These are phyloP conservation scores for Tricholauxania praeusta DNA, from an alignment of 2,888 invertebrate genomes.

Conservation along the genomic window DNA sequence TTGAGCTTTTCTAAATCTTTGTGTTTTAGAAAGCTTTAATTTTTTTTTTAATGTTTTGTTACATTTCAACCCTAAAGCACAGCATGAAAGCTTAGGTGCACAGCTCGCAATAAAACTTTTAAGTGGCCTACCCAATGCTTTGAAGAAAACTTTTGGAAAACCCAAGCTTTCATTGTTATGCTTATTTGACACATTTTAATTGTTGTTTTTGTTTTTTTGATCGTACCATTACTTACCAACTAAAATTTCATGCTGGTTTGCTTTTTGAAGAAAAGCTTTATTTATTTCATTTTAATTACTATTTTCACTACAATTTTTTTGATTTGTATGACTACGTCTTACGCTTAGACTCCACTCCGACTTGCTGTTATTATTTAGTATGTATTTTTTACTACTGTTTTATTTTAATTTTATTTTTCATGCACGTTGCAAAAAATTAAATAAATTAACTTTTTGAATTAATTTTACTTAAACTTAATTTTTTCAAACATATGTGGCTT, in stretches of 20 bases:
- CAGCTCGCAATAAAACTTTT: too few species aligned
- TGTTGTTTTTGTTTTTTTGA: not conserved
- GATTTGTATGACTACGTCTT: not conserved
- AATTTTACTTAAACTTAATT: constrained; percentile 14
- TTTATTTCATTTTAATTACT: not conserved
- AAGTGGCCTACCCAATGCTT: not conserved
- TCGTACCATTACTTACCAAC: constrained; percentile 15
- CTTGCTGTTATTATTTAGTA: not conserved
- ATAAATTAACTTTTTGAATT: not conserved
- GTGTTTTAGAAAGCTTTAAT: too few species aligned
- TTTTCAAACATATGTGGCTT: not conserved
- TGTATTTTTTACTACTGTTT: not conserved
- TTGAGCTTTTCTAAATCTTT: too few species aligned
- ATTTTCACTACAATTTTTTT: not conserved
- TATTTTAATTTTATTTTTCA: not conserved
- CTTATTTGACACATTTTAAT: not conserved
- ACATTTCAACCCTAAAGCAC: too few species aligned
- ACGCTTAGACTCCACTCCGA: not conserved
- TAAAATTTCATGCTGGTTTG: constrained; percentile 10
- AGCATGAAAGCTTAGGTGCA: too few species aligned
- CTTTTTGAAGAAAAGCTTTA: not conserved
- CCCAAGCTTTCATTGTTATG: not conserved
- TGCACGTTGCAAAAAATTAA: constrained; percentile 20
- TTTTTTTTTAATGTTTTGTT: too few species aligned
- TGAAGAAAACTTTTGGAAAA: not conserved